phyloP scores from a whole-genome alignment of 2,797 vertebrate species.

The Acanthurus lineatus region DNA sequence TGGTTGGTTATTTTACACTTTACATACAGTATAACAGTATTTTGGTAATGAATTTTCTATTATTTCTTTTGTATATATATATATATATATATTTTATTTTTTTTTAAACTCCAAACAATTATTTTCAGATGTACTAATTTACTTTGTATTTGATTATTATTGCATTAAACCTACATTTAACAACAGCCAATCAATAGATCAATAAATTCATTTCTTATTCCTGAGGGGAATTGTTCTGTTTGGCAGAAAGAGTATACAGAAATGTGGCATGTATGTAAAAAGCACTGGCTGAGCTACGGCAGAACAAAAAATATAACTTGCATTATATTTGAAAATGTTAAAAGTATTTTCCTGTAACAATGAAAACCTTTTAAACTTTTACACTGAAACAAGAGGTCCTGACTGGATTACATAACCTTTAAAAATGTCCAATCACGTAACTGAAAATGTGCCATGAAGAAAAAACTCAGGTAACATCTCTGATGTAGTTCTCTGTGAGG shows the following conservation, averaged over 20 bases:
- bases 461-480: conserved; percentile 38
- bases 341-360: conserved; percentile 9
- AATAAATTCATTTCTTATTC: neutral
- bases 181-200: neutral
- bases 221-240: conserved; percentile 3
- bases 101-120: neutral
- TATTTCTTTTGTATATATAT: neutral
- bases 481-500: conserved; percentile 58
- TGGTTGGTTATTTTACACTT: neutral
- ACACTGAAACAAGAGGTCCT: neutral
- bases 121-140: neutral
- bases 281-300: neutral
- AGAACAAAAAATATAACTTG: no score
- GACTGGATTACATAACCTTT: neutral
- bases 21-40: neutral
- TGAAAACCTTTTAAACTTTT: conserved; percentile 10
- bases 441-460: conserved; percentile 8
- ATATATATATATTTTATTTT: no score
- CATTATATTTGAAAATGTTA: neutral
- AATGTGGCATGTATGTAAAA: neutral
- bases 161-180: conserved; percentile 2
- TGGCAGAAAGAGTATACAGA: neutral
- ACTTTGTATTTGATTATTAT: neutral
- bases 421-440: conserved; percentile 11
- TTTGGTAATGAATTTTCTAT: neutral